These are phyloP conservation scores for Thaleichthys pacificus DNA, from an alignment of 2,797 vertebrate species.

Conservation along the genomic window DNA sequence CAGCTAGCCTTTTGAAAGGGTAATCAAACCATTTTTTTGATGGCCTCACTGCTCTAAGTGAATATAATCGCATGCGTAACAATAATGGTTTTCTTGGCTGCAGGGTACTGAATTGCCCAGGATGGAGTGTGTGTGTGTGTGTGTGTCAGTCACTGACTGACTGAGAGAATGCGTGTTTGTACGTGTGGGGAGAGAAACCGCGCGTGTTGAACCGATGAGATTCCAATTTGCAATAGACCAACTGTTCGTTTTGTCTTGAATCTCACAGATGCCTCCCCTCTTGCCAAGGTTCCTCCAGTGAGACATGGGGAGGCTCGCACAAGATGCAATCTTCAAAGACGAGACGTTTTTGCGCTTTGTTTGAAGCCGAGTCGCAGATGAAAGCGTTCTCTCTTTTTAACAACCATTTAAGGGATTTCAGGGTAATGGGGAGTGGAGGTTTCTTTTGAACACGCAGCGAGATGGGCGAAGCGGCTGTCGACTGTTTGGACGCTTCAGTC, in stretches of 20 bases:
- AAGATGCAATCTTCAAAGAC: constrained; percentile 32
- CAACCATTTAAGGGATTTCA: constrained; percentile 42
- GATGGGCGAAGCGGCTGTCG: constrained; percentile 17
- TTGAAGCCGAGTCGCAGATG: constrained; percentile 26
- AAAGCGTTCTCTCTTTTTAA: constrained; percentile 21
- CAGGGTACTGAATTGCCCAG: constrained; percentile 28
- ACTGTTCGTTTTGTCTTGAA: constrained; percentile 3
- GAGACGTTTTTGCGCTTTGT: constrained; percentile 32
- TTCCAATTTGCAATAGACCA: constrained; percentile 20
- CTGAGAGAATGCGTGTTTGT: not conserved
- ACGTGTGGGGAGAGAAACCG: not conserved
- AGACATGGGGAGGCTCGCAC: constrained; percentile 27
- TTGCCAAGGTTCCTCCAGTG: constrained; percentile 3
- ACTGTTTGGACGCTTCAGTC: constrained; percentile 33
- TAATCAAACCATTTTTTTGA: constrained; percentile 42
- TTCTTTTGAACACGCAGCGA: constrained; percentile 32
- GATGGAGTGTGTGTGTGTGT: constrained; percentile 26
- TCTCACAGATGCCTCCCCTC: constrained; percentile 20
- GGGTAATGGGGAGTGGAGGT: constrained; percentile 18
- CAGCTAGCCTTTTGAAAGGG: constrained; percentile 42
- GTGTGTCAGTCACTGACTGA: too few species aligned
- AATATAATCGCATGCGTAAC: constrained; percentile 39
- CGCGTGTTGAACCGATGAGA: not conserved
- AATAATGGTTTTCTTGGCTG: constrained; percentile 48
- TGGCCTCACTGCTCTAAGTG: constrained; percentile 22